These are phyloP conservation scores for Turnix velox DNA, from an alignment of 2,113 vertebrate genomes.

Conservation along the genomic window DNA sequence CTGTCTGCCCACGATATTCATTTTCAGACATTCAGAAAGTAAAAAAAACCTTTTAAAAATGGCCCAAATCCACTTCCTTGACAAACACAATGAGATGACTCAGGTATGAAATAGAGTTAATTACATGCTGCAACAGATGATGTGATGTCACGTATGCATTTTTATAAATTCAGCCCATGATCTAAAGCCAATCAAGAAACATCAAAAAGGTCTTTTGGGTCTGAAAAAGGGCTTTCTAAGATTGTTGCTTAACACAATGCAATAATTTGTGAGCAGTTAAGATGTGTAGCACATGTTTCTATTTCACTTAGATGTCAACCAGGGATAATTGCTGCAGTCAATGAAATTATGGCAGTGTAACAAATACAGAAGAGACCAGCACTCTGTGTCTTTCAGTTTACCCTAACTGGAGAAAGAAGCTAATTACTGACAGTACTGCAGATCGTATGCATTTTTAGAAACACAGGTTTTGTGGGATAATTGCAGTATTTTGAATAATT, in stretches of 20 bases:
- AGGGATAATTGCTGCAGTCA: constrained; percentile 11
- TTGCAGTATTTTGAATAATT: not conserved
- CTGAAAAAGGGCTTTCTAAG: not conserved
- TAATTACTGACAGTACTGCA: not conserved
- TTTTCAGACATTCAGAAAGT: not conserved
- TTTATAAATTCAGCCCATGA: not conserved
- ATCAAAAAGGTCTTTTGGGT: not conserved
- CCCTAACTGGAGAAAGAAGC: not conserved
- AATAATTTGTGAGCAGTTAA: not conserved
- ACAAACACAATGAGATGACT: not conserved
- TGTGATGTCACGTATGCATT: fast-evolving
- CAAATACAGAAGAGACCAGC: not conserved
- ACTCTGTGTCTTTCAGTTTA: not conserved
- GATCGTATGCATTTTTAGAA: not conserved
- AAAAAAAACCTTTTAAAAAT: not conserved
- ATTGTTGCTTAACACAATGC: not conserved
- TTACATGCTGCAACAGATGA: not conserved
- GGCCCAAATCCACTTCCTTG: not conserved
- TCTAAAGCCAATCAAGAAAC: not conserved
- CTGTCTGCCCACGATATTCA: not conserved
- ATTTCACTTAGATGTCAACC: constrained; percentile 19
- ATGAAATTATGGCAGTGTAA: not conserved
- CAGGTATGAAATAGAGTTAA: not conserved
- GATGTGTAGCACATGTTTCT: not conserved
- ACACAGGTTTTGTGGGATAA: not conserved